These are phyloP conservation scores for Anser brachyrhynchus DNA, from an alignment of 2,113 vertebrate genomes.

Conservation along the genomic window DNA sequence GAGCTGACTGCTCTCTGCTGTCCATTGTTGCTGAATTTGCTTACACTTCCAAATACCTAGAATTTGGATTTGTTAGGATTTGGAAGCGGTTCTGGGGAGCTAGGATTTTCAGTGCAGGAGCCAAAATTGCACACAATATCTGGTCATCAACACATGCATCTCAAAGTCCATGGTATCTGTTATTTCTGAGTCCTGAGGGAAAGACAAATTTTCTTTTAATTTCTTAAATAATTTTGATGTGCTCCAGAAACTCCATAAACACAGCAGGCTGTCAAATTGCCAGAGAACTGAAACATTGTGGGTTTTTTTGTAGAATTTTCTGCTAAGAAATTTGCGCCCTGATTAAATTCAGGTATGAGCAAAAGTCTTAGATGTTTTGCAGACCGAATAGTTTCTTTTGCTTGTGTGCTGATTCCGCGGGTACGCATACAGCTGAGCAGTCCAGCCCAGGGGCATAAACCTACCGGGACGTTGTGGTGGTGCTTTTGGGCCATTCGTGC, in stretches of 20 bases:
- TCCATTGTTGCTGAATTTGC: background rate
- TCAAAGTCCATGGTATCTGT: background rate
- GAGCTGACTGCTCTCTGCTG: background rate
- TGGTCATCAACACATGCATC: background rate
- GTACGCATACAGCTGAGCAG: background rate
- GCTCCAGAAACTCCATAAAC: background rate
- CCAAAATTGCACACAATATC: background rate
- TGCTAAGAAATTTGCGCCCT: background rate
- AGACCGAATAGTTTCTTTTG: background rate
- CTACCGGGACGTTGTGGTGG: fast-evolving
- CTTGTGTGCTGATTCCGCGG: background rate
- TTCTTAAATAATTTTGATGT: background rate
- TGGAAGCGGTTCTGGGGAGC: background rate
- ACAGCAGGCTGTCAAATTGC: background rate
- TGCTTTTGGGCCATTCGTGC: fast-evolving
- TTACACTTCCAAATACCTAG: background rate
- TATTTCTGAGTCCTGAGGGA: background rate
- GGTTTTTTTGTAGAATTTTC: background rate
- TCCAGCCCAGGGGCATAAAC: background rate
- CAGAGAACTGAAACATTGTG: background rate
- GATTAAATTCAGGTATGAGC: background rate
- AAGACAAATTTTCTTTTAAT: background rate
- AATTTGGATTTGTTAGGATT: background rate
- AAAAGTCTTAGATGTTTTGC: background rate
- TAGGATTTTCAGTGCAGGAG: background rate